A percentile compares a stretch with the other conserved stretches of the same genome.
Evolutionary conservation across 1,140 invertebrate species (phyloP).

Genomic region (Contarinia nasturtii): DNA sequence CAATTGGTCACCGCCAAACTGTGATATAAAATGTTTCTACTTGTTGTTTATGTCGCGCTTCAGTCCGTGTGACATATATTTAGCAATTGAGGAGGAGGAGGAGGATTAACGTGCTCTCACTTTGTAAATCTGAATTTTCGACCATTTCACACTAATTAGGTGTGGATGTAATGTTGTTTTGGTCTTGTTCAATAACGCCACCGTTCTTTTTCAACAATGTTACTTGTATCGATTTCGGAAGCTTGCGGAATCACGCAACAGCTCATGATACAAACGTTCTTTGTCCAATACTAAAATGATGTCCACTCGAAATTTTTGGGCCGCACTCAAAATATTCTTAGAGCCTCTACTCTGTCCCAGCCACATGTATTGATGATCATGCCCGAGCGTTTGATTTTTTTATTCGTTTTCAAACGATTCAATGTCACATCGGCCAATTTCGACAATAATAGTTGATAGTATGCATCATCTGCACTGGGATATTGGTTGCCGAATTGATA

Average conservation of each 20-base stretch:
- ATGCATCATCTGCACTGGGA: slow-evolving; percentile 56
- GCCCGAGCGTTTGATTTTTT: slow-evolving; percentile 70
- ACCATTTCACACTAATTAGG: slow-evolving; percentile 75
- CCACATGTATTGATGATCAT: slow-evolving; percentile 96
- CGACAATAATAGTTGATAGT: slow-evolving; percentile 74
- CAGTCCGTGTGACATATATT: no score
- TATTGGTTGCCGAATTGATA: slow-evolving; percentile 86
- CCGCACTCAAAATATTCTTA: slow-evolving; percentile 62
- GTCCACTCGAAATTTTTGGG: slow-evolving; percentile 87
- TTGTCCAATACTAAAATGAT: slow-evolving; percentile 93
- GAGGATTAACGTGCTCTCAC: slow-evolving; percentile 84
- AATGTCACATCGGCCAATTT: slow-evolving; percentile 72
- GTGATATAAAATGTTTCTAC: slow-evolving; percentile 63
- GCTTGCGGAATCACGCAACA: slow-evolving; percentile 80
- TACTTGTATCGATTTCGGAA: slow-evolving; percentile 84
- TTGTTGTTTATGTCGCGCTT: slow-evolving; percentile 76
- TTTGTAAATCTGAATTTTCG: slow-evolving; percentile 79
- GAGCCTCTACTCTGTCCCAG: slow-evolving; percentile 83
- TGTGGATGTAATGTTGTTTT: slow-evolving; percentile 84
- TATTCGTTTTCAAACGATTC: slow-evolving; percentile 67
- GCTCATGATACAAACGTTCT: slow-evolving; percentile 85
- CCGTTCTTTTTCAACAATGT: slow-evolving; percentile 91
- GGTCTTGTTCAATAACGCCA: no score
- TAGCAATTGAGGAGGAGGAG: no score
- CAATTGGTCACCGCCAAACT: slow-evolving; percentile 73